Evolutionary conservation across 2,888 invertebrate genomes (phyloP), one percentile per base, ranked within the genome.

Genomic region (Melieria omissa): DNA sequence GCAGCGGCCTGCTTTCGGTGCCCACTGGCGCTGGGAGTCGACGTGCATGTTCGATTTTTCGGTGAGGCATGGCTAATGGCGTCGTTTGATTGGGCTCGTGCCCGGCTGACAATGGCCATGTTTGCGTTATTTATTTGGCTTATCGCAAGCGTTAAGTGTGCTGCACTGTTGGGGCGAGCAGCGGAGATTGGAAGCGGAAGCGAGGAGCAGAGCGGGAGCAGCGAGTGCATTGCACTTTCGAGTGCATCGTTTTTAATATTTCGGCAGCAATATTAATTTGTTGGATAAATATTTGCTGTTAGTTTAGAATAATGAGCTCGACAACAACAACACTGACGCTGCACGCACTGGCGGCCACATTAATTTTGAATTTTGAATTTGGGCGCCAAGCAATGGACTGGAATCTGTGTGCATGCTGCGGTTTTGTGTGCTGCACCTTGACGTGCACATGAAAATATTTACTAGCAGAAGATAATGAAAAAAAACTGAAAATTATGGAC

Each of bases 71-170:
- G 66, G 73, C n/a, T 12, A 12, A 12, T 29, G 47, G n/a, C 12
- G 4, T 29, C 42, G 42, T 58, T n/a, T 57, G 12, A 41, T 57
- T 5, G 10, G 5, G 29, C 29, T 57, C 10, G 12, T 58, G 42
- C 41, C n/a, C 16, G 55, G 4, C 52, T 14, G 65, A n/a, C 61
- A 71, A 71, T 60, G 58, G 46, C 29, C 49, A 44, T 58, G 41
- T 41, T 60, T 79, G 74, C 77, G 78, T 80, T 82, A 82, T 82
- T 82, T 82, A 81, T 82, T 80, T 80, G 80, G 81, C 80, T 82
- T 82, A 82, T 82, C 79, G 72, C 60, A 41, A 44, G 60, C 44
- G 60, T 45, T 60, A 44, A 60, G 44, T 49, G 49, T 42, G 16
- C 42, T 67, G 58, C 42, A 4, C 16, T 4, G n/a, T 14, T 63